phyloP scores from a whole-genome alignment of 2,797 vertebrate species.

The Gephyroberyx darwinii region DNA sequence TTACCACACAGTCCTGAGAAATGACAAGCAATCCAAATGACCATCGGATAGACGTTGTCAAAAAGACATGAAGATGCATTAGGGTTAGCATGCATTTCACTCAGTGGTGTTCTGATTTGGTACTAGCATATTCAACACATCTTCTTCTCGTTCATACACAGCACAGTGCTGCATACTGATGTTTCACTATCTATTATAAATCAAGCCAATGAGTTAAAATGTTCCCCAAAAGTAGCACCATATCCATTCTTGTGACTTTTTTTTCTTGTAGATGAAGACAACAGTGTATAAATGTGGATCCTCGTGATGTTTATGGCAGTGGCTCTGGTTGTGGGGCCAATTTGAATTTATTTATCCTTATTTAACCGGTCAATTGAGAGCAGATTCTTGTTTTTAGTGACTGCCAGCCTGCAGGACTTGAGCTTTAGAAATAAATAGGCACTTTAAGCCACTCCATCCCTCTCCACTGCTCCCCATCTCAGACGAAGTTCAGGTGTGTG shows the following conservation, averaged over 20 bases:
- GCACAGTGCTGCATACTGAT: not conserved
- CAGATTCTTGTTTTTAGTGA: conserved; percentile 5
- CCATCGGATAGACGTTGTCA: not conserved
- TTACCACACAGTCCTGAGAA: not conserved
- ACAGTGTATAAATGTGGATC: not conserved
- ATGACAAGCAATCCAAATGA: not conserved
- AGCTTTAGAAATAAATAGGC: conserved; percentile 59
- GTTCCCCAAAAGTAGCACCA: not conserved
- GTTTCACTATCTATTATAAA: not conserved
- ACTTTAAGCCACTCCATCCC: conserved; percentile 8
- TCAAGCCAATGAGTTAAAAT: not conserved
- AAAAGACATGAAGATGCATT: too few relatives aligned
- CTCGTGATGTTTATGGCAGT: not conserved
- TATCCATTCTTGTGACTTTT: not conserved
- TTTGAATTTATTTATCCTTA: conserved; percentile 8
- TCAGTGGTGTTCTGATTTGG: not conserved
- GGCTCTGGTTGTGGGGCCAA: not conserved
- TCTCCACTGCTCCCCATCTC: conserved; percentile 19
- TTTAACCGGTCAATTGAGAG: not conserved
- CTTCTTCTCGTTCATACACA: not conserved
- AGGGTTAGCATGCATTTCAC: too few relatives aligned
- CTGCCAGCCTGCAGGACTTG: conserved; percentile 19
- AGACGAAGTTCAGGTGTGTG: conserved; percentile 86
- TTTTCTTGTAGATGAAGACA: not conserved
- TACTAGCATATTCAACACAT: not conserved